Evolutionary conservation across 1,140 invertebrate genomes (phyloP).

Genomic region (Fopius arisanus): DNA sequence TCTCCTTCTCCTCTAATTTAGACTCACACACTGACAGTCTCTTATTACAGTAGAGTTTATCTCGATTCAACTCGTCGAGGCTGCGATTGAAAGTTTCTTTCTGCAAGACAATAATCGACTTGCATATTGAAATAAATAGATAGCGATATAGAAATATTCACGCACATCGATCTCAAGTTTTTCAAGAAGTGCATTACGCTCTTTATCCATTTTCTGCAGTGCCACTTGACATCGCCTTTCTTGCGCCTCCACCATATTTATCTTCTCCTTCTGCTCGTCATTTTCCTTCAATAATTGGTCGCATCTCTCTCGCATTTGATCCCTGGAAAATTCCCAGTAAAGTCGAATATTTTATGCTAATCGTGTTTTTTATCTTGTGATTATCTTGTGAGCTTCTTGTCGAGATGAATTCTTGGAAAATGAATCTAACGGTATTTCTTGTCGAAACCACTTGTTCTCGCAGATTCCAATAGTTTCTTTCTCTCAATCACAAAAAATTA

Average conservation of each 20-base stretch:
- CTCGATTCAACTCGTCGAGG: background rate
- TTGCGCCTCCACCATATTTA: slow-evolving; percentile 22
- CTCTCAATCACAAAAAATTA: background rate
- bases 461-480: background rate
- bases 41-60: background rate
- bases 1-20: background rate
- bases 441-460: background rate
- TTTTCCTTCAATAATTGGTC: slow-evolving; percentile 37
- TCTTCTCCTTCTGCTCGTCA: slow-evolving; percentile 38
- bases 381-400: no score
- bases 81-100: background rate
- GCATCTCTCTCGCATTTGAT: slow-evolving; percentile 33
- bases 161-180: slow-evolving; percentile 24
- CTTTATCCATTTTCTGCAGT: slow-evolving; percentile 36
- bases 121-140: no score
- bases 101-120: background rate
- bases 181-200: slow-evolving; percentile 21
- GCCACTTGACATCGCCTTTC: slow-evolving; percentile 29
- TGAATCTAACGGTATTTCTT: background rate
- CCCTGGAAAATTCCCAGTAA: slow-evolving; percentile 30
- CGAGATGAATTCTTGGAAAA: no score
- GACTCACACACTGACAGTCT: background rate
- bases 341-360: no score
- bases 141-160: background rate
- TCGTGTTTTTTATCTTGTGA: no score